phyloP scores from a whole-genome alignment of 2,797 vertebrate genomes.

The Eidolon dupreanum region DNA sequence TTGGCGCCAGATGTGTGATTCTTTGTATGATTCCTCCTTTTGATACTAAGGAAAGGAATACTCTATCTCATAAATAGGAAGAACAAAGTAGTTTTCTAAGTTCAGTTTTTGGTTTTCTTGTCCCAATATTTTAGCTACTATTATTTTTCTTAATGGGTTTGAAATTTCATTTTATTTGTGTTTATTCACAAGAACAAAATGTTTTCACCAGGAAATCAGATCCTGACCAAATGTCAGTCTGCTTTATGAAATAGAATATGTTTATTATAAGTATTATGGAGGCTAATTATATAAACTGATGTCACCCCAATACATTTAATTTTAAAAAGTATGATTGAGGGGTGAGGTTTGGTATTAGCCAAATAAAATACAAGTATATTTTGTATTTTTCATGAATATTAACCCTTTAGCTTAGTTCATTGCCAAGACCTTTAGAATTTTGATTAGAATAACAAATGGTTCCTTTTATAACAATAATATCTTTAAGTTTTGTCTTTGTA shows the following conservation, averaged over 20 bases:
- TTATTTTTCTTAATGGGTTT: background rate
- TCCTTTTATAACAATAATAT: background rate
- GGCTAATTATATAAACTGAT: too few relatives aligned
- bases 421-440: background rate
- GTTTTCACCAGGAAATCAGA: background rate
- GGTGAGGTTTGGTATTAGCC: background rate
- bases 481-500: background rate
- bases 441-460: background rate
- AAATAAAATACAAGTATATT: background rate
- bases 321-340: background rate
- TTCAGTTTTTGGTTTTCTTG: background rate
- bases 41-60: background rate
- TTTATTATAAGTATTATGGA: background rate
- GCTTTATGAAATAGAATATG: background rate
- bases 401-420: background rate
- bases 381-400: background rate
- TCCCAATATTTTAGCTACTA: background rate
- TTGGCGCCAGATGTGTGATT: background rate
- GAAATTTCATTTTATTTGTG: background rate
- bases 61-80: background rate
- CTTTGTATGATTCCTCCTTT: background rate
- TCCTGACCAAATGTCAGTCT: background rate
- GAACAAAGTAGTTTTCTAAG: background rate
- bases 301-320: too few relatives aligned
- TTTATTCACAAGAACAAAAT: background rate